phyloP scores from a whole-genome alignment of 1,140 invertebrate genomes.

The Eurosta solidaginis region DNA sequence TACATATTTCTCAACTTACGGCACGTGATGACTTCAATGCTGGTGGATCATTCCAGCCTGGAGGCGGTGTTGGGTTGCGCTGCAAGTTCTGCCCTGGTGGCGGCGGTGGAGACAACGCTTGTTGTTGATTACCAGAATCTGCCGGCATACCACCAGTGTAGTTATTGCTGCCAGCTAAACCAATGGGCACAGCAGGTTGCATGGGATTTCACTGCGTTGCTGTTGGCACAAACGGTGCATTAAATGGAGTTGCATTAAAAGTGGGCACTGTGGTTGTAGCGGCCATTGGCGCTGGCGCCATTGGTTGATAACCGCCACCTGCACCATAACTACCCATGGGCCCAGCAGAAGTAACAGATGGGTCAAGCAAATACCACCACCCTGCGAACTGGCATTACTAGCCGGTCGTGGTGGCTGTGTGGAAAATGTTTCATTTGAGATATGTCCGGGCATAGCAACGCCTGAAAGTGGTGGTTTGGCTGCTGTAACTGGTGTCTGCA shows the following conservation, averaged over 20 bases:
- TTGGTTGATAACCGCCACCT: slow-evolving; percentile 50
- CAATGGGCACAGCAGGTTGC: slow-evolving; percentile 40
- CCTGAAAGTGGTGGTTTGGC: not conserved
- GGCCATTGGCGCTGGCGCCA: slow-evolving; percentile 38
- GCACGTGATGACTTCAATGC: slow-evolving; percentile 61
- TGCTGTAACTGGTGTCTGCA: not conserved
- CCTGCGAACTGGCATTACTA: slow-evolving; percentile 60
- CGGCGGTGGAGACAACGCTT: slow-evolving; percentile 36
- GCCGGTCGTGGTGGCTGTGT: slow-evolving; percentile 60
- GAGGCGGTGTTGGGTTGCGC: slow-evolving; percentile 60
- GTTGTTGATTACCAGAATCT: slow-evolving; percentile 42
- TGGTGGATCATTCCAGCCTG: slow-evolving; percentile 86
- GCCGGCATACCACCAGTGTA: slow-evolving; percentile 45
- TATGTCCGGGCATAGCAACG: not conserved
- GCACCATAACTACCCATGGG: slow-evolving; percentile 47
- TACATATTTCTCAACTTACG: slow-evolving; percentile 39
- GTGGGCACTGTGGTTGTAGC: slow-evolving; percentile 36
- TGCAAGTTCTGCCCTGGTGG: slow-evolving; percentile 50
- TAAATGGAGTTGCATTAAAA: slow-evolving; percentile 50
- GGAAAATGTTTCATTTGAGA: slow-evolving; percentile 34
- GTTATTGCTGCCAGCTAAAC: slow-evolving; percentile 31
- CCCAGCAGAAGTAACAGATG: slow-evolving; percentile 70
- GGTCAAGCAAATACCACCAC: slow-evolving; percentile 75
- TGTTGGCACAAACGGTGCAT: not conserved
- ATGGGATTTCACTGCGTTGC: slow-evolving; percentile 15